Conservation (phyloP, 2,888 invertebrate species). For the Alviniconcha strummeri region DNA sequence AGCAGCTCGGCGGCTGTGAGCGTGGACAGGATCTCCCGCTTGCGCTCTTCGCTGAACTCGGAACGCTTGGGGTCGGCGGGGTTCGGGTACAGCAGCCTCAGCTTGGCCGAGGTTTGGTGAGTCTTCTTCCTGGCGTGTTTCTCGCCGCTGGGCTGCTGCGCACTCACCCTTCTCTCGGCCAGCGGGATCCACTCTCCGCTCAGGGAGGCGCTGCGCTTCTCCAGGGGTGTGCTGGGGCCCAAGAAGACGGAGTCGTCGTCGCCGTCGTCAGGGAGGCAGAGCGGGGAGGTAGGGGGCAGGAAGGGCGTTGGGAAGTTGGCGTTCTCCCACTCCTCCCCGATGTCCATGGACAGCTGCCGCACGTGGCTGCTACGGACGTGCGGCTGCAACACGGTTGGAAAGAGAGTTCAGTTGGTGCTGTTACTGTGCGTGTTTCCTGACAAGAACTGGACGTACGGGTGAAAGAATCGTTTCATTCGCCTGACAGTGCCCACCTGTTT, state of each 20-base stretch:
- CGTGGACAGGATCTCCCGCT: constrained; percentile 12
- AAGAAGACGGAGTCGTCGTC: constrained; percentile 26
- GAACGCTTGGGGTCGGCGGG: not conserved
- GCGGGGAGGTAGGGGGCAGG: not conserved
- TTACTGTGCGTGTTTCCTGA: no score
- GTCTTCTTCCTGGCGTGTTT: not conserved
- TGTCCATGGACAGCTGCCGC: constrained; percentile 45
- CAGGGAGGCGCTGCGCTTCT: not conserved
- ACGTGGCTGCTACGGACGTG: constrained; percentile 1
- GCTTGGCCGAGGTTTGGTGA: constrained; percentile 23
- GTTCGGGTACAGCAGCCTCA: constrained; percentile 24
- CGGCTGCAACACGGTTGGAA: no score
- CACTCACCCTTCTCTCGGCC: not conserved
- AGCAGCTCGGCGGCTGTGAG: not conserved
- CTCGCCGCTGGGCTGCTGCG: not conserved
- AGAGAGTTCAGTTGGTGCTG: no score
- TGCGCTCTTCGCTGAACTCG: not conserved
- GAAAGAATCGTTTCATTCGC: no score
- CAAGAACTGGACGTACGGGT: no score
- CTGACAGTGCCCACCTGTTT: no score
- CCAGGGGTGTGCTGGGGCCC: constrained; percentile 21
- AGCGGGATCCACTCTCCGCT: not conserved
- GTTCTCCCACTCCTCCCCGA: constrained; percentile 58
- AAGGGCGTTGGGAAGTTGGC: constrained; percentile 32
- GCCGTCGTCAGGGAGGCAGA: not conserved